A percentile compares a stretch with the other conserved stretches of the same genome.
These are phyloP conservation scores for Eupithecia insigniata DNA, from an alignment of 2,888 invertebrate genomes.

Conservation along the genomic window DNA sequence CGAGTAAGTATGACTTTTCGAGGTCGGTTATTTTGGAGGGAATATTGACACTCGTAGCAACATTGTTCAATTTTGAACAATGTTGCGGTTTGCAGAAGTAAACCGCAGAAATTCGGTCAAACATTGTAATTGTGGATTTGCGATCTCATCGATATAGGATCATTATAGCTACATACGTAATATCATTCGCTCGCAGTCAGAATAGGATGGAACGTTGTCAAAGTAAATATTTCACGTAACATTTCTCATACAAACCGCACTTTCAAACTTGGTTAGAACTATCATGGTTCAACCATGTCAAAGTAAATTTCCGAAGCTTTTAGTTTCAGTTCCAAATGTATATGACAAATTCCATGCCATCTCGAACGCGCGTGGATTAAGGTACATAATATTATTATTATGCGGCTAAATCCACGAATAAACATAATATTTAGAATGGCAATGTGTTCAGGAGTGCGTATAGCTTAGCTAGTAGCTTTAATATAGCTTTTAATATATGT, in stretches of 20 bases:
- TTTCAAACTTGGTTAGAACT: neutral
- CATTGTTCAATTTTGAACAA: neutral
- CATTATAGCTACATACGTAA: too few species aligned
- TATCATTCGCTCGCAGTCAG: neutral
- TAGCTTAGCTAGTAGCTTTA: too few species aligned
- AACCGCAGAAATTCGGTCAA: neutral
- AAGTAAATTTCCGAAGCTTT: neutral
- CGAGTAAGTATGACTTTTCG: neutral
- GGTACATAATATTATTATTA: too few species aligned
- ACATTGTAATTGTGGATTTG: slow-evolving; percentile 1
- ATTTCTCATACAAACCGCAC: neutral
- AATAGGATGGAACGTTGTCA: neutral
- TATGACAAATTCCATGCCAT: neutral
- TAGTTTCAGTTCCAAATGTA: neutral
- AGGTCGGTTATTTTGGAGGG: neutral
- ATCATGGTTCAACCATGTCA: too few species aligned
- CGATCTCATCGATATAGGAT: neutral
- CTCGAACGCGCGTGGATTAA: neutral
- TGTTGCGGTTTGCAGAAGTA: neutral
- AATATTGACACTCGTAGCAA: neutral
- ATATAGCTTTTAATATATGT: too few species aligned
- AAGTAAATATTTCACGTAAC: neutral
- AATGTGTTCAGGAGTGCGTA: too few species aligned
- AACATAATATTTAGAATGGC: too few species aligned
- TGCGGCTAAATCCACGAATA: too few species aligned